Base-by-base conservation (phyloP, 2,888 invertebrate genomes). In the Noctua pronuba region DNA sequence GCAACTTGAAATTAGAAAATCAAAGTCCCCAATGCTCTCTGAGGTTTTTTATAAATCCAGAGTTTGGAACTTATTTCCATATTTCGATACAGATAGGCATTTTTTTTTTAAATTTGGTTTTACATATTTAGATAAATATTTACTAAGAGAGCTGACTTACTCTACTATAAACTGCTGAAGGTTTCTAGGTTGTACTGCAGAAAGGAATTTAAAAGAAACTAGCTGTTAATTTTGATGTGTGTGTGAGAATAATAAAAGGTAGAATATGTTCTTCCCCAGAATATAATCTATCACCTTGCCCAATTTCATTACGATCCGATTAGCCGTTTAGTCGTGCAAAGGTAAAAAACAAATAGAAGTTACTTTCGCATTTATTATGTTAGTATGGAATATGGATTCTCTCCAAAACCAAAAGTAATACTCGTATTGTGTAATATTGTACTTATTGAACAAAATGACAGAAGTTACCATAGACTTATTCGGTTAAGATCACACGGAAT, bases 1-100 rank as follows among this genome's bases (percentile, higher is more conserved):
- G 71, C 65, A 74, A 87, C 82, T 86, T 78, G 73, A 86, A 87
- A 90, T 91, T 83, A 87, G 74, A 87, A 89, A 90, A 90, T 90
- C 90, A 90, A 89, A 91, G 66, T 87, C 80, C 81, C 60, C 58
- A 80, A 80, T 87, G 88, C 89, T 84, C 73, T 76, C 75, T 82
- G 74, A 44, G 77, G 49, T 67, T 87, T 73, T 87, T 88, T 84
- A 86, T 81, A 85, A 79, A 82, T 73, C 31, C 24, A 7, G 8
- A 88, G 78, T 85, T 87, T 67, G n/a, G 60, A 79, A 77, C 35
- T 83, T 83, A 86, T 88, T 82, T 70, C 67, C 69, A 75, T 79
- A 85, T 66, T 67, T 67, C 62, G 69, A 71, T 75, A 79, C 73
- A 73, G 60, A 86, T 24, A 68, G 60, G 2, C n/a, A n/a, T n/a